A percentile compares a stretch with the other conserved stretches of the same genome.
Evolutionary conservation across 1,140 invertebrate species (phyloP).

Genomic region (Leptonema lineaticorne): DNA sequence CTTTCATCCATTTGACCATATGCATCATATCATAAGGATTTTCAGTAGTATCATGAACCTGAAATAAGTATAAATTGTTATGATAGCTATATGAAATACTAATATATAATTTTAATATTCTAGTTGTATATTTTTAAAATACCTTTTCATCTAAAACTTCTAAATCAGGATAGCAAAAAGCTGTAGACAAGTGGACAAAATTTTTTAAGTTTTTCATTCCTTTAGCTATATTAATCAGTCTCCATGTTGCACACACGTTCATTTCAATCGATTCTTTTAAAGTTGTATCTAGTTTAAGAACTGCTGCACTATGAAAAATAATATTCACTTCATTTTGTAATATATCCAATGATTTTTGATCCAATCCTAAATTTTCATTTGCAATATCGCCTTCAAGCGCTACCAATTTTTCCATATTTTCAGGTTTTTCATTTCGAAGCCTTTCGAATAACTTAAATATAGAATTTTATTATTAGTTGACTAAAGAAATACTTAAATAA

Average conservation of each 20-base stretch:
- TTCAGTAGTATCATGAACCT: conserved; percentile 63
- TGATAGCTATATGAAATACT: not conserved
- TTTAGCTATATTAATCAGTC: conserved; percentile 63
- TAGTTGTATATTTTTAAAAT: not conserved
- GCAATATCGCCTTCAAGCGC: conserved; percentile 68
- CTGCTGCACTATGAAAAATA: conserved; percentile 89
- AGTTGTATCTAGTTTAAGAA: conserved; percentile 68
- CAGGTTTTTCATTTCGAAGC: conserved; percentile 51
- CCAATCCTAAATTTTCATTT: conserved; percentile 58
- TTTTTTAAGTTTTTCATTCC: conserved; percentile 62
- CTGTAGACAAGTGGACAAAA: conserved; percentile 75
- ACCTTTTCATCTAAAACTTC: conserved; percentile 61
- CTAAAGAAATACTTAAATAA: not conserved
- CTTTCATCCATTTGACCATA: conserved; percentile 72
- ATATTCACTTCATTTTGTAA: conserved; percentile 65
- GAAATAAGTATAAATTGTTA: not conserved
- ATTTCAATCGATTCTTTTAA: conserved; percentile 65
- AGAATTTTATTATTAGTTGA: not conserved
- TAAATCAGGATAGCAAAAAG: conserved; percentile 67
- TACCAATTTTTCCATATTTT: conserved; percentile 63
- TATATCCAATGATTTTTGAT: conserved; percentile 52
- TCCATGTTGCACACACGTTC: conserved; percentile 65
- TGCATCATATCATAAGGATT: conserved; percentile 77
- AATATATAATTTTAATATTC: not conserved
- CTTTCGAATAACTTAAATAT: conserved; percentile 63